These are phyloP conservation scores for Arion vulgaris DNA, from an alignment of 1,140 invertebrate genomes.

Conservation along the genomic window DNA sequence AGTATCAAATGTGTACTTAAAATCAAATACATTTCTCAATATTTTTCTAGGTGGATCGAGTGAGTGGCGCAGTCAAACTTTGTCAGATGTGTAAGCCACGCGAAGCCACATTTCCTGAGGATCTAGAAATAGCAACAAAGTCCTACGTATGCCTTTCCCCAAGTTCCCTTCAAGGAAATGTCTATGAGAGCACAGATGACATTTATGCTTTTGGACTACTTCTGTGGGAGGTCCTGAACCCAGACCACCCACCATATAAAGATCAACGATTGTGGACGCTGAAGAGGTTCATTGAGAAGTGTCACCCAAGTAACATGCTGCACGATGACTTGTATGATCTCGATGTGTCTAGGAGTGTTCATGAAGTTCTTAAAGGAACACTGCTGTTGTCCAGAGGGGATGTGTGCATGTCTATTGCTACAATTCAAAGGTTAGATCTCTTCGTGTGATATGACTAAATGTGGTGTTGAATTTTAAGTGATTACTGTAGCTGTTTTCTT, in stretches of 20 bases:
- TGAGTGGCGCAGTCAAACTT: conserved; percentile 46
- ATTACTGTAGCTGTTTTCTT: too few species aligned
- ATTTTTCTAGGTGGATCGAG: conserved; percentile 41
- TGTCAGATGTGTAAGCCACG: conserved; percentile 50
- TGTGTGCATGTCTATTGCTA: conserved; percentile 8
- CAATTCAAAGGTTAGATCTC: conserved; percentile 9
- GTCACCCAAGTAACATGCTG: conserved; percentile 48
- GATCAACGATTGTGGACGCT: conserved; percentile 41
- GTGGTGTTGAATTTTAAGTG: too few species aligned
- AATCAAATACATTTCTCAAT: background rate
- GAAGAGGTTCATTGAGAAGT: conserved; percentile 40
- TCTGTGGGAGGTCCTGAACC: conserved; percentile 46
- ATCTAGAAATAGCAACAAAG: conserved; percentile 27
- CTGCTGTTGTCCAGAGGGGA: conserved; percentile 10
- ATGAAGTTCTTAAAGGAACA: conserved; percentile 8
- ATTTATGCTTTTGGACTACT: conserved; percentile 58
- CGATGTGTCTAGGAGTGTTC: background rate
- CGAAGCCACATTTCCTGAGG: conserved; percentile 40
- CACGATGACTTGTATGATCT: background rate
- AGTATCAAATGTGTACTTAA: too few species aligned
- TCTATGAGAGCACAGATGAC: conserved; percentile 49
- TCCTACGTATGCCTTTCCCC: conserved; percentile 54
- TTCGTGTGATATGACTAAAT: background rate
- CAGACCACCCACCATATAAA: conserved; percentile 36
- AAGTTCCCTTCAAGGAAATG: conserved; percentile 48